These are phyloP conservation scores for Caradrina clavipalpis DNA, from an alignment of 2,888 invertebrate genomes.

Conservation along the genomic window DNA sequence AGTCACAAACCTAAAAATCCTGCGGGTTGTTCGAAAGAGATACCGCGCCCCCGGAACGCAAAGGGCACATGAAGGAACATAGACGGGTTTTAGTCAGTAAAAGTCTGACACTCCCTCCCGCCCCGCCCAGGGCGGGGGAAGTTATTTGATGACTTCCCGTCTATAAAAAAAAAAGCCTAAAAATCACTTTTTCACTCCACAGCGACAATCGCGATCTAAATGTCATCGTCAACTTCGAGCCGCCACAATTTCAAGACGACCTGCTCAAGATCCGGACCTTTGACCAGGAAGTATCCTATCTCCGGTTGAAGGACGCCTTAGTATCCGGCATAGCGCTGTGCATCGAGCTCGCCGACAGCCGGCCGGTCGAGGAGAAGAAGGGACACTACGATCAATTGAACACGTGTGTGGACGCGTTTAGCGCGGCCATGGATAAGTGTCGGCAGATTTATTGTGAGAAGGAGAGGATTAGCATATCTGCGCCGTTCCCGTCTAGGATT, in stretches of 20 bases:
- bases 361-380: constrained; percentile 70
- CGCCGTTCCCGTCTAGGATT: constrained; percentile 83
- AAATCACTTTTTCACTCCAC: constrained; percentile 10
- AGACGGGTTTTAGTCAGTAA: too few relatives aligned
- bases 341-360: constrained; percentile 78
- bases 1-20: too few relatives aligned
- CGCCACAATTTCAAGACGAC: constrained; percentile 84
- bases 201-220: constrained; percentile 95
- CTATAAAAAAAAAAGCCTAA: too few relatives aligned
- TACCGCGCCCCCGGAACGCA: too few relatives aligned
- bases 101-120: too few relatives aligned
- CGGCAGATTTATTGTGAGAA: constrained; percentile 71
- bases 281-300: constrained; percentile 81
- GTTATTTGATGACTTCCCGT: too few relatives aligned
- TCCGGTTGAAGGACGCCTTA: constrained; percentile 82
- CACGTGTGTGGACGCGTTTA: constrained; percentile 77
- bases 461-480: constrained; percentile 76
- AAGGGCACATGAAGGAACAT: too few relatives aligned
- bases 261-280: constrained; percentile 77
- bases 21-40: too few relatives aligned
- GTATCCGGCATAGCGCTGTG: constrained; percentile 81
- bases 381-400: constrained; percentile 75
- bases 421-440: constrained; percentile 78
- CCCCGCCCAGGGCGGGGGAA: too few relatives aligned
- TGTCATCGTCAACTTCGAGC: constrained; percentile 94